Evolutionary conservation across 64 coral and sea anemone genomes (phyloP).

Genomic region (Platygyra sinensis): DNA sequence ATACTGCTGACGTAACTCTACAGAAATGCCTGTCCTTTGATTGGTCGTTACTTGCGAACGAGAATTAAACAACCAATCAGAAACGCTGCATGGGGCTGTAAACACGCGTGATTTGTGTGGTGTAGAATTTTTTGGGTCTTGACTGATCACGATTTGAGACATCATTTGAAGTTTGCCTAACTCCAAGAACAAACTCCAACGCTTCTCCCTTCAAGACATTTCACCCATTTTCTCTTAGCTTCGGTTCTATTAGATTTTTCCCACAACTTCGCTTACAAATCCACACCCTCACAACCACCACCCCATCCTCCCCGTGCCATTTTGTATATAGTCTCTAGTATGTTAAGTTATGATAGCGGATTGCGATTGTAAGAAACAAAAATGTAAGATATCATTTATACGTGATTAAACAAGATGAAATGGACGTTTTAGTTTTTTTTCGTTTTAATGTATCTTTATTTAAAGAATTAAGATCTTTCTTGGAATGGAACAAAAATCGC

Average conservation of each 20-base stretch:
- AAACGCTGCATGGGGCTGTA: no score
- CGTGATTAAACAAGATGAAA: constrained; percentile 6
- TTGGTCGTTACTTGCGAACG: no score
- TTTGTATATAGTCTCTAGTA: constrained; percentile 16
- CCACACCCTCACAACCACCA: background rate
- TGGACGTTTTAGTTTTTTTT: no score
- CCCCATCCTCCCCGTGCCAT: background rate
- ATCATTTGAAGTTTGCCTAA: no score
- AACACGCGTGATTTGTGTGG: no score
- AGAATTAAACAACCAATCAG: no score
- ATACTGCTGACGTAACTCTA: no score
- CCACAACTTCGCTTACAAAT: background rate
- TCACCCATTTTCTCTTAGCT: background rate
- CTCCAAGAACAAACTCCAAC: background rate
- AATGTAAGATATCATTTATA: constrained; percentile 31
- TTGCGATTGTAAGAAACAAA: background rate
- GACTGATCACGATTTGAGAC: no score
- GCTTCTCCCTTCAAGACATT: background rate
- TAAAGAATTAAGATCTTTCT: no score
- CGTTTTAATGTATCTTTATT: no score
- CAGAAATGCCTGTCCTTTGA: no score
- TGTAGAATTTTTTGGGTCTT: no score
- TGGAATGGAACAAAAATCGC: background rate
- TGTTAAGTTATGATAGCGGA: background rate
- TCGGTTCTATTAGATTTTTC: background rate